Evolutionary conservation across 2,888 invertebrate species (phyloP).

Genomic region (Colletes collaris): DNA sequence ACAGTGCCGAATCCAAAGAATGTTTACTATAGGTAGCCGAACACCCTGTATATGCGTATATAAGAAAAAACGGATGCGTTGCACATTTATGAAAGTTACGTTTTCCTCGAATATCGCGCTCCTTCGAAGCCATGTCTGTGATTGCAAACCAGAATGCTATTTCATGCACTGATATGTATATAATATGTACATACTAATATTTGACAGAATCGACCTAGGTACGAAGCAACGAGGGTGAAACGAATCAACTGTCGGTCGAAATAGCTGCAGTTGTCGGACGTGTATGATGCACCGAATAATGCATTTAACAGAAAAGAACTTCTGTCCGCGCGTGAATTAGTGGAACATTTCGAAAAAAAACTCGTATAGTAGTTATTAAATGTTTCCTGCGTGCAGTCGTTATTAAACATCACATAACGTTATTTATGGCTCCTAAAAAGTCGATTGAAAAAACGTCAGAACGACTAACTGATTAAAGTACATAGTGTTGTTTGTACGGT

Average conservation of each 20-base stretch:
- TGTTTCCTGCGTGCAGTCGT: neutral
- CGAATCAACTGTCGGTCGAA: neutral
- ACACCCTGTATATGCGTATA: too few species aligned
- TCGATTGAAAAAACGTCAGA: neutral
- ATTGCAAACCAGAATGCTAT: neutral
- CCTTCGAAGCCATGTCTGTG: neutral
- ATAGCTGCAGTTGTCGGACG: too few species aligned
- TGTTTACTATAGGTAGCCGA: too few species aligned
- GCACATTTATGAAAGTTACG: too few species aligned
- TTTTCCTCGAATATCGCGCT: constrained; percentile 8
- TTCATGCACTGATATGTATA: neutral
- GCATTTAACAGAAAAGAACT: too few species aligned
- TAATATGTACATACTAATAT: too few species aligned
- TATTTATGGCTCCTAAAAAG: neutral
- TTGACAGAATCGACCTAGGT: neutral
- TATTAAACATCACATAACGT: neutral
- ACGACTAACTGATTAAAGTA: neutral
- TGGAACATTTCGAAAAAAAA: neutral
- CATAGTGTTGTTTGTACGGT: neutral
- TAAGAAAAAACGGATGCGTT: too few species aligned
- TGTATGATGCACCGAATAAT: neutral
- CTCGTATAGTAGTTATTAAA: neutral
- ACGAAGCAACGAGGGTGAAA: neutral
- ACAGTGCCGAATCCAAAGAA: too few species aligned
- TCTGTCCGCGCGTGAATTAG: neutral